Percentiles rank a stretch among this genome's conserved stretches.
Conservation (phyloP, 2,113 vertebrate species). For the Rhizomys pruinosus region DNA sequence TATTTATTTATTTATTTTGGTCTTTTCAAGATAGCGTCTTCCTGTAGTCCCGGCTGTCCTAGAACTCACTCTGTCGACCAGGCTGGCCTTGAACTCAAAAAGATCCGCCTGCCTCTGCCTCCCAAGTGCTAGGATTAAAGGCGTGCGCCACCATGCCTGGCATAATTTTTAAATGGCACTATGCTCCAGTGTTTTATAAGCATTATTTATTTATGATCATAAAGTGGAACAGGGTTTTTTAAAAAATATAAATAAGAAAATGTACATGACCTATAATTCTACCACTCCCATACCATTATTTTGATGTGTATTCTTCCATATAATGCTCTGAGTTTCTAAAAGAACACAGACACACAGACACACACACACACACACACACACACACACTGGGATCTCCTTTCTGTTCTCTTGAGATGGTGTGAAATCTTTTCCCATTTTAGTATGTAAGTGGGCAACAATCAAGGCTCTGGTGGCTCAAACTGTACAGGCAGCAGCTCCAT, state of each 20-base stretch:
- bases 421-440: conserved; percentile 31
- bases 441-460: conserved; percentile 49
- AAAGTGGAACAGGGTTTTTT: not conserved
- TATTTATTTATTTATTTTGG: too few species aligned
- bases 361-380: not conserved
- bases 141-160: too few species aligned
- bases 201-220: not conserved
- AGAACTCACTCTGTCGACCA: too few species aligned
- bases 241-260: conserved; percentile 9
- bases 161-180: not conserved
- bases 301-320: not conserved
- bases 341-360: not conserved
- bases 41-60: too few species aligned
- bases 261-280: not conserved
- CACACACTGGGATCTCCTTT: not conserved
- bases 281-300: not conserved
- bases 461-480: conserved; percentile 54
- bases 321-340: not conserved
- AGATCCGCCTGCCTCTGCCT: too few species aligned
- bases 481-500: conserved; percentile 68
- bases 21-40: too few species aligned
- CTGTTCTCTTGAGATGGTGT: not conserved
- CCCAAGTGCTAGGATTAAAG: too few species aligned
- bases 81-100: too few species aligned
- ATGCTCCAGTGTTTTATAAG: not conserved